phyloP scores from a whole-genome alignment of 37 sponge, comb jelly and placozoan species.

The Chondrilla cf. caribensis region DNA sequence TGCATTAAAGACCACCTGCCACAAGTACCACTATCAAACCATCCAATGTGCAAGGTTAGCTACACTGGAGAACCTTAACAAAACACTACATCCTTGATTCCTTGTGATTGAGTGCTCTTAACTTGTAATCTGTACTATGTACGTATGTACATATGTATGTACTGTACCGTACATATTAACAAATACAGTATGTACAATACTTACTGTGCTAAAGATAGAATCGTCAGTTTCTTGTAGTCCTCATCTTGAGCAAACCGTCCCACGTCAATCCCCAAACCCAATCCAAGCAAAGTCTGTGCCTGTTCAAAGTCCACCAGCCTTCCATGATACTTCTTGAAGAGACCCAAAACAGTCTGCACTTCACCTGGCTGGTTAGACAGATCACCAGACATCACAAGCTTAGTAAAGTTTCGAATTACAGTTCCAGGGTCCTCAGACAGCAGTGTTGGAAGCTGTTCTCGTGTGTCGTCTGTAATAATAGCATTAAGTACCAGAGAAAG shows the following conservation, averaged over 20 bases:
- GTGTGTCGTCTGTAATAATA: neutral
- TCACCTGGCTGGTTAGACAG: conserved; percentile 31
- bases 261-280: conserved; percentile 62
- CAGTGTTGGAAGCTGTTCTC: neutral
- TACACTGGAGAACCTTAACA: too few species aligned
- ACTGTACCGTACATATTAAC: too few species aligned
- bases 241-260: conserved; percentile 37
- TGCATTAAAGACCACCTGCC: too few species aligned
- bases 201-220: conserved; percentile 52
- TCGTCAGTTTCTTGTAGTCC: conserved; percentile 39
- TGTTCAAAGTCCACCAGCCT: conserved; percentile 37
- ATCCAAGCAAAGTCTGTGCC: conserved; percentile 30
- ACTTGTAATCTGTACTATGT: too few species aligned
- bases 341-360: conserved; percentile 22
- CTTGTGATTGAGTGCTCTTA: too few species aligned
- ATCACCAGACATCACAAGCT: conserved; percentile 39
- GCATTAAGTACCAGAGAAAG: conserved; percentile 44
- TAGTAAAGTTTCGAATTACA: neutral
- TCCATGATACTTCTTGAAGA: conserved; percentile 40
- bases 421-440: neutral
- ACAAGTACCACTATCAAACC: too few species aligned
- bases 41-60: too few species aligned
- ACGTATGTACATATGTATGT: too few species aligned
- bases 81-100: too few species aligned
- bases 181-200: neutral